Conservation (phyloP, 2,888 invertebrate genomes). For the Protonemura montana region DNA sequence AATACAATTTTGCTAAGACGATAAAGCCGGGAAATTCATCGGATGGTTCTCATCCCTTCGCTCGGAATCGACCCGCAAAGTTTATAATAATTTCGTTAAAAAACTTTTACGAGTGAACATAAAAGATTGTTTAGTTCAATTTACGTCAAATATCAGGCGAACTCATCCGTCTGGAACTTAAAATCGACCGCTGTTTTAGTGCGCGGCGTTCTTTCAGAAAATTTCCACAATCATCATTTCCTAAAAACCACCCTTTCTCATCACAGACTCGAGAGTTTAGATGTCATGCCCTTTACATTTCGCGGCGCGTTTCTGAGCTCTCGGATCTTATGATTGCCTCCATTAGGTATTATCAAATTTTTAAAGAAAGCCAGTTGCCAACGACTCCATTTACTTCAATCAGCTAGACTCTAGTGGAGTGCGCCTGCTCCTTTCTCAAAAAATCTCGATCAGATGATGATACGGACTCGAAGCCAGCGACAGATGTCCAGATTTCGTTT, state of each 20-base stretch:
- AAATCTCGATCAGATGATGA: not conserved
- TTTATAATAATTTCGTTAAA: not conserved
- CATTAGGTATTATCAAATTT: not conserved
- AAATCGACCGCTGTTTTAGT: not conserved
- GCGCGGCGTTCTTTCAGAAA: not conserved
- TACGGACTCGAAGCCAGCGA: no score
- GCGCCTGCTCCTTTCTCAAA: not conserved
- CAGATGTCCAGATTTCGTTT: slow-evolving; percentile 31
- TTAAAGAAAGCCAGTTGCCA: not conserved
- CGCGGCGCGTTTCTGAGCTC: not conserved
- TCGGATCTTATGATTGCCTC: not conserved
- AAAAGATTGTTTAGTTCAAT: not conserved
- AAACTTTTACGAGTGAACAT: not conserved
- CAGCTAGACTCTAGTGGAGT: not conserved
- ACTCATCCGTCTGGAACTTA: not conserved
- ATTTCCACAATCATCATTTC: slow-evolving; percentile 12
- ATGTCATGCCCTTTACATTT: not conserved
- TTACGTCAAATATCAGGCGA: not conserved
- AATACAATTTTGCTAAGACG: not conserved
- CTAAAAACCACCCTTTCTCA: not conserved
- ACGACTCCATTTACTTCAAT: not conserved
- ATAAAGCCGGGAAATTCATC: not conserved
- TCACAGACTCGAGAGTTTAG: not conserved
- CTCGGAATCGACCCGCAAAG: not conserved
- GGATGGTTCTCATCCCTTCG: not conserved